A percentile compares a stretch with the other conserved stretches of the same genome.
Evolutionary conservation across 1,140 invertebrate species (phyloP).

Genomic region (Aphidius ervi): DNA sequence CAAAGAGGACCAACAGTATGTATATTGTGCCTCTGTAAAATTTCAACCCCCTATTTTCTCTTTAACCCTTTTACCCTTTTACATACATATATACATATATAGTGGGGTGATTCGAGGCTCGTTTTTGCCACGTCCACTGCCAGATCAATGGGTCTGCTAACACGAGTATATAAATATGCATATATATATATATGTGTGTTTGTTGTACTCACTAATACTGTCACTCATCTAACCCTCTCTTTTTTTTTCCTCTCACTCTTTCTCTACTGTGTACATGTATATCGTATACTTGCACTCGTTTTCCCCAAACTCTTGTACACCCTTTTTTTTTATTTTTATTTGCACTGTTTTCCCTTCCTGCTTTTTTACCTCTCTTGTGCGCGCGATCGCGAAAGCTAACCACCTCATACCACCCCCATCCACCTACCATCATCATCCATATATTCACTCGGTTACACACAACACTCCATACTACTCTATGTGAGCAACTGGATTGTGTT

Average conservation of each 20-base stretch:
- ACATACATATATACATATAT: slow-evolving; percentile 28
- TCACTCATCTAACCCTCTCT: slow-evolving; percentile 14
- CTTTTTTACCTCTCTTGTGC: slow-evolving; percentile 16
- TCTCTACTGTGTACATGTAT: slow-evolving; percentile 4
- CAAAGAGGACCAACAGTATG: too few relatives aligned
- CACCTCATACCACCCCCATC: neutral
- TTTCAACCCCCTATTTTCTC: too few relatives aligned
- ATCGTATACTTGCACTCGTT: neutral
- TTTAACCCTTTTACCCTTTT: slow-evolving; percentile 21
- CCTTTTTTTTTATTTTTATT: slow-evolving; percentile 2
- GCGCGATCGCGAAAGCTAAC: neutral
- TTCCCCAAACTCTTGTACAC: neutral
- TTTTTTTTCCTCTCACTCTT: slow-evolving; percentile 20
- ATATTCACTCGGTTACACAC: neutral
- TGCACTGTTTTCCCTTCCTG: slow-evolving; percentile 24
- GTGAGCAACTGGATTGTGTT: slow-evolving; percentile 2
- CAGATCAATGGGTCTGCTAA: slow-evolving; percentile 55
- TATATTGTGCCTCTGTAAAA: too few relatives aligned
- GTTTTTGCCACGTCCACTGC: slow-evolving; percentile 50
- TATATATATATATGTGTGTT: slow-evolving; percentile 48
- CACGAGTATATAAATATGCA: slow-evolving; percentile 48
- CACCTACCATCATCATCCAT: slow-evolving; percentile 1
- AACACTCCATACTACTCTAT: slow-evolving; percentile 1
- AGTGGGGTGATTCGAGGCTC: slow-evolving; percentile 33
- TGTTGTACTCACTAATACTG: slow-evolving; percentile 31